Base-by-base conservation (phyloP, 1,140 invertebrate species). In the Coptotermes formosanus region DNA sequence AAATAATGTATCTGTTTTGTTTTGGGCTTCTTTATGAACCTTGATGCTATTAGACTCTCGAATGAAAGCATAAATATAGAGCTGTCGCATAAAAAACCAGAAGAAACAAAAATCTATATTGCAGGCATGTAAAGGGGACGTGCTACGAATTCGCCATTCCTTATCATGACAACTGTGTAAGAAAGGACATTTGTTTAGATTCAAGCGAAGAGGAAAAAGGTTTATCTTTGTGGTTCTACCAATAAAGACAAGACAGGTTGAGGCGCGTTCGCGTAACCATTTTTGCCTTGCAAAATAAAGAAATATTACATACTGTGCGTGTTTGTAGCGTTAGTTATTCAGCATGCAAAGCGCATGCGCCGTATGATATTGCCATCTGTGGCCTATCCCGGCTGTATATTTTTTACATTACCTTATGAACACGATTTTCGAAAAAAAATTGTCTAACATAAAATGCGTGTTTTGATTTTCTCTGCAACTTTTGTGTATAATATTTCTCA, bases 11-110 rank as follows among this genome's bases (percentile, higher is more conserved):
- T 30, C 7, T 23, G 25, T 64, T 64, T 30, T 75, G 64, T 75
- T 75, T 75, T 21, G 52, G 19, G 19, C 25, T 30, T 75, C 21
- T 75, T 30, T 75, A 25, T 75, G 64, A 75, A 75, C n/a, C 64
- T 75, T 75, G 25, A 75, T 75, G 64, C n/a, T 75, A 75, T 75
- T 75, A 75, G 64, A 75, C 64, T 30, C 64, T 75, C 25, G 64
- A 30, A 75, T 75, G 64, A 75, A 25, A 23, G 11, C 21, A 7
- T 64, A 64, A n/a, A 23, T 19, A 64, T 64, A 64, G 7, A n/a
- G 64, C 25, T 75, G n/a, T 6, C n/a, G 30, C 64, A 75, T 75
- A 75, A 30, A 75, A 69, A 25, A 1, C 16, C 9, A 75, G 16
- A 75, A 30, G 9, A 75, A 75, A 75, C n/a, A 75, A 75, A 75